Base-by-base conservation (phyloP, 30 jellyfish, hydroid and myxozoan species). In the Phacellophora camtschatica region DNA sequence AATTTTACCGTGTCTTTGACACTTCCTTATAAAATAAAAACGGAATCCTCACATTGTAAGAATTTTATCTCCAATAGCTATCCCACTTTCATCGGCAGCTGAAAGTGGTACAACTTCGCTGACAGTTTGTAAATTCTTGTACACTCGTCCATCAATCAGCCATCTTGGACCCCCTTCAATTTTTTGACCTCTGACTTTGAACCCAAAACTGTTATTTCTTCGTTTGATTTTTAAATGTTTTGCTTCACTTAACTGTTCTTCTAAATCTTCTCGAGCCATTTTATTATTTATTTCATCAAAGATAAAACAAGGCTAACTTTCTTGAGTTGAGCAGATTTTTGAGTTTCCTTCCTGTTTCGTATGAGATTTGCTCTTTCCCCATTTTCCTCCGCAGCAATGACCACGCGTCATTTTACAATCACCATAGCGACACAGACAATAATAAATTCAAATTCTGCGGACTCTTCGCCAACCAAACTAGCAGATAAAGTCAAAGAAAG, bases 121-220 rank as follows among this genome's bases (percentile, higher is more conserved):
- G 9, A 75, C 78, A 13, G 88, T 75, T 41, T 75, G 88, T 16
- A 75, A 62, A 39, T 75, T 75, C 8, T 35, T 39, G 69, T 55
- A 75, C 42, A 32, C 88, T 5, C 30, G 29, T 25, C 88, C 88
- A 45, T 75, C 34, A 20, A 75, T 75, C 70, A 75, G 67, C 88
- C 88, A 75, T 37, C 88, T 48, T 58, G 88, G 88, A 49, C 88
- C 88, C 7, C 88, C 88, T 36, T 42, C 45, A n/a, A 35, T 42
- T 3, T 42, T 58, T 75, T 75, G 88, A 9, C 88, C 88, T 15
- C 90, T 73, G 0, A 77, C 81, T 77, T 77, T 64, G n/a, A 77
- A 53, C 0, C 90, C 90, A 42, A 77, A 77, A 63, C 90, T 77
- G 10, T 64, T 62, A 8, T 77, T 62, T 20, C 81, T 62, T 1